Evolutionary conservation across 2,888 invertebrate genomes (phyloP).

Genomic region (Anthrax anthrax): DNA sequence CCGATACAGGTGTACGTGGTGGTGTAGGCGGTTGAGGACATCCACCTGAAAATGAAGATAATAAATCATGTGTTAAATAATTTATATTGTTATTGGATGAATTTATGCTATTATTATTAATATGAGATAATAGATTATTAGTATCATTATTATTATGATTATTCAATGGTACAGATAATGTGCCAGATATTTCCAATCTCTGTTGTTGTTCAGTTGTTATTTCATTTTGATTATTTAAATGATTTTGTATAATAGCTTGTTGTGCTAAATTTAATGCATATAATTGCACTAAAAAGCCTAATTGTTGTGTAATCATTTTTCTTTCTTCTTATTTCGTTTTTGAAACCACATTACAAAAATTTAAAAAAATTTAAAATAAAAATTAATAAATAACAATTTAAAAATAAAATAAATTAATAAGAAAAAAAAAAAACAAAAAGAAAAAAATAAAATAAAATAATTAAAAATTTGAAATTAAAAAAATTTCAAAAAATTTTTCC

Average conservation of each 20-base stretch:
- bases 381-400: background rate
- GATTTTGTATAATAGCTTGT: background rate
- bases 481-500: too few species aligned
- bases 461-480: too few species aligned
- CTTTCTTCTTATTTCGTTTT: too few species aligned
- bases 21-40: slow-evolving; percentile 13
- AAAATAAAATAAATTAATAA: background rate
- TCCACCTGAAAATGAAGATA: slow-evolving; percentile 2
- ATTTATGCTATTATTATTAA: background rate
- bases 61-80: background rate
- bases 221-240: background rate
- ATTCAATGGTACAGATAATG: background rate
- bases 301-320: background rate
- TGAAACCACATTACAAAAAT: too few species aligned
- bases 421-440: background rate
- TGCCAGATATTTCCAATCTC: background rate
- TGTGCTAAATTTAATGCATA: slow-evolving; percentile 4
- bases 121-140: background rate
- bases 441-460: background rate
- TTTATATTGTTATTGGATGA: background rate
- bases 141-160: background rate
- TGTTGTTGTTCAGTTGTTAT: background rate
- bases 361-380: background rate
- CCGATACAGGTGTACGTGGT: slow-evolving; percentile 12
- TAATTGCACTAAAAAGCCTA: slow-evolving; percentile 3